These are phyloP conservation scores for Poecilobothrus nobilitatus DNA, from an alignment of 2,888 invertebrate genomes.

Conservation along the genomic window DNA sequence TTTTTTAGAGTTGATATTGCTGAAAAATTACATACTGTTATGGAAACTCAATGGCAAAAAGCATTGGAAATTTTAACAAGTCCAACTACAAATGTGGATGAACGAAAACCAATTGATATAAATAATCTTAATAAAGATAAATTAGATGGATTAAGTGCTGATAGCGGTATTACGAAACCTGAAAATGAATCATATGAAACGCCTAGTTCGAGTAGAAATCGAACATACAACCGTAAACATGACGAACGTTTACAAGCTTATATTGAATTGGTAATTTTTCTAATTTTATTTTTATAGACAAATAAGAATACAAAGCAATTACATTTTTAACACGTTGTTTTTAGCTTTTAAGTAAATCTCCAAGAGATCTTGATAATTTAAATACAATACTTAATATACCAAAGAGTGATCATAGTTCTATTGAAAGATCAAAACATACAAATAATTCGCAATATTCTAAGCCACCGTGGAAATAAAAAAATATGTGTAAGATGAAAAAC, in stretches of 20 bases:
- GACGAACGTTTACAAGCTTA: conserved; percentile 39
- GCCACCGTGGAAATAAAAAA: conserved; percentile 9
- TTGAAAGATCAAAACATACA: neutral
- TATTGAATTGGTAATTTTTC: conserved; percentile 34
- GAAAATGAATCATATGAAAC: conserved; percentile 36
- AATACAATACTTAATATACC: conserved; percentile 34
- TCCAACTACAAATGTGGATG: conserved; percentile 28
- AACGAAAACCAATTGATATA: conserved; percentile 16
- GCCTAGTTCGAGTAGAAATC: conserved; percentile 35
- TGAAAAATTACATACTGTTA: conserved; percentile 63
- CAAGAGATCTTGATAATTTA: conserved; percentile 41
- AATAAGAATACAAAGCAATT: neutral
- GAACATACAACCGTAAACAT: conserved; percentile 30
- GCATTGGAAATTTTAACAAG: conserved; percentile 59
- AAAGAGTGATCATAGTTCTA: conserved; percentile 12
- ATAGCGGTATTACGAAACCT: conserved; percentile 24
- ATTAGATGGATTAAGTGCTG: conserved; percentile 22
- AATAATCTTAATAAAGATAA: conserved; percentile 19
- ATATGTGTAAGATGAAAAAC: neutral
- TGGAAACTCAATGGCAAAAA: conserved; percentile 75
- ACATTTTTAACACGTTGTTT: conserved; percentile 12
- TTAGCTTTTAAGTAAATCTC: conserved; percentile 50
- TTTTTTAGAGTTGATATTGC: conserved; percentile 57
- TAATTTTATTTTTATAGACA: neutral
- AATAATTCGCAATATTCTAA: neutral